Conservation (phyloP, 2,113 vertebrate species). For the Dipodomys spectabilis region DNA sequence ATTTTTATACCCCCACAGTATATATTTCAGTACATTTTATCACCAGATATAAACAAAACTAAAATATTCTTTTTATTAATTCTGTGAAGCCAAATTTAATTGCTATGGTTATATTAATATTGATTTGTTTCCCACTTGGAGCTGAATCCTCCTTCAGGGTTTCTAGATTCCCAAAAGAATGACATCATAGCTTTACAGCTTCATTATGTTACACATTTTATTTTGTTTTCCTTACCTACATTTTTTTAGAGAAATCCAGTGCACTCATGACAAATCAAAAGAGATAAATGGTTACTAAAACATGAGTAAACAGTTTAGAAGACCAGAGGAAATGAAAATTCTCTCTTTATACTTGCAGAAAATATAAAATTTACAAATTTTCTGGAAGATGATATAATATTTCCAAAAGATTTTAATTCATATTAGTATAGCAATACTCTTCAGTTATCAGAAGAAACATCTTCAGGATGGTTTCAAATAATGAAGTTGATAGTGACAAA, state of each 20-base stretch:
- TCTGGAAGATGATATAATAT: no score
- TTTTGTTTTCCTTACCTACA: constrained; percentile 1
- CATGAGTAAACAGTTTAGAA: no score
- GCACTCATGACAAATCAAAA: neutral
- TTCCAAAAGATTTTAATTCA: neutral
- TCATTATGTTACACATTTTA: neutral
- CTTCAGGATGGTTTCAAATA: neutral
- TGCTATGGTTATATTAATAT: neutral
- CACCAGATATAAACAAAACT: neutral
- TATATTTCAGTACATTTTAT: neutral
- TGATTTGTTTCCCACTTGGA: neutral
- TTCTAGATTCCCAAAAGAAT: constrained; percentile 8
- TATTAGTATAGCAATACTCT: neutral
- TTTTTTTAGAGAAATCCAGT: neutral
- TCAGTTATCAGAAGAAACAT: neutral
- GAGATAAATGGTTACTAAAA: neutral
- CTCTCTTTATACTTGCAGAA: no score
- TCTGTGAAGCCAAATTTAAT: neutral
- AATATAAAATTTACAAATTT: no score
- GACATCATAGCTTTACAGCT: neutral
- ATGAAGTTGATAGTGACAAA: neutral
- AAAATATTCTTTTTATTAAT: neutral
- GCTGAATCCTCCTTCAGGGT: neutral
- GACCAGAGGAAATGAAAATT: no score
- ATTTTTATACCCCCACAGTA: neutral